Conservation (phyloP, 2,113 vertebrate species). For the Albula glossodonta region DNA sequence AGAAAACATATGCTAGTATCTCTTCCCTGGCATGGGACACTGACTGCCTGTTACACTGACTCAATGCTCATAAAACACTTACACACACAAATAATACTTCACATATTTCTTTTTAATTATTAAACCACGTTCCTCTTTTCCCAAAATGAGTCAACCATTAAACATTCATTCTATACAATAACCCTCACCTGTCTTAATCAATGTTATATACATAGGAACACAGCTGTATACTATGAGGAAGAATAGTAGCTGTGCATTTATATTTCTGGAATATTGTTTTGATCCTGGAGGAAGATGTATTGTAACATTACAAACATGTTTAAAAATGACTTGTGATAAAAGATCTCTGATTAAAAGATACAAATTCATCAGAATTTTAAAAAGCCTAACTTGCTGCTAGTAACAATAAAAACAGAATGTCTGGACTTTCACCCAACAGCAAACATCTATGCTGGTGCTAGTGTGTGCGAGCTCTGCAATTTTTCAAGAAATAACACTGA, state of each 20-base stretch:
- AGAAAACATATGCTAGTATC: too few species aligned
- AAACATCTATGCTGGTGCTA: not conserved
- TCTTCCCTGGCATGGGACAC: too few species aligned
- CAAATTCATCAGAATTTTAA: not conserved
- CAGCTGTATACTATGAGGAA: conserved; percentile 7
- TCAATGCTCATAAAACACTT: conserved; percentile 6
- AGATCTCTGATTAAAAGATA: conserved; percentile 7
- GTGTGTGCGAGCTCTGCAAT: not conserved
- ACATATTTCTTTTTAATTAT: conserved; percentile 18
- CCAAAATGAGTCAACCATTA: conserved; percentile 4
- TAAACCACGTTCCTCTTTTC: conserved; percentile 8
- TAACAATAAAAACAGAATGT: not conserved
- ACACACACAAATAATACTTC: not conserved
- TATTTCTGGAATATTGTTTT: not conserved
- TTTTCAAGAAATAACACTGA: not conserved
- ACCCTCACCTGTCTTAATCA: conserved; percentile 8
- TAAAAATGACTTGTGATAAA: not conserved
- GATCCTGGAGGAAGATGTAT: conserved; percentile 1
- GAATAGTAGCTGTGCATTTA: not conserved
- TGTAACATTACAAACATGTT: conserved; percentile 13
- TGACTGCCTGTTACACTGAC: too few species aligned
- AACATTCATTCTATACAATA: conserved; percentile 28
- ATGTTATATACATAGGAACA: conserved; percentile 26
- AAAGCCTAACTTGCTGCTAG: not conserved
- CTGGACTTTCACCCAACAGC: not conserved